A percentile compares a stretch with the other conserved stretches of the same genome.
phyloP scores from a whole-genome alignment of 2,888 invertebrate species.

The Cephus sareptanus region DNA sequence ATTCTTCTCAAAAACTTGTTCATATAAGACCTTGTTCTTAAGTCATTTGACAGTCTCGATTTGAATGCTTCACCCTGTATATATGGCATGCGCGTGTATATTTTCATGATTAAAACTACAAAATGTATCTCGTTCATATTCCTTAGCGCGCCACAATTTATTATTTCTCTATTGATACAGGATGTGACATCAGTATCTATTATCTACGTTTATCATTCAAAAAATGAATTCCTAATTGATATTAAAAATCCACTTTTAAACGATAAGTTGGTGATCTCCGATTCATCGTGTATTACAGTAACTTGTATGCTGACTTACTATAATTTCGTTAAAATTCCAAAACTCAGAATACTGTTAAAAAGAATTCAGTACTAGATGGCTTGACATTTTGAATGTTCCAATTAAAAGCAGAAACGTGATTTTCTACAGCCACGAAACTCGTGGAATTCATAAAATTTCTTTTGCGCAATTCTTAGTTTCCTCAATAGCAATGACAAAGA shows the following conservation, averaged over 20 bases:
- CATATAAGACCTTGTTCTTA: too few relatives aligned
- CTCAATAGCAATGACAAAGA: neutral
- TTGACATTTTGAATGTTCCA: neutral
- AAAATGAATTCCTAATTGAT: neutral
- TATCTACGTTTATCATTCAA: neutral
- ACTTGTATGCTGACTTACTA: neutral
- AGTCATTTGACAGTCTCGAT: too few relatives aligned
- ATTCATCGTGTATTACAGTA: neutral
- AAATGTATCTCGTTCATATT: neutral
- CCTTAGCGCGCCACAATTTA: neutral
- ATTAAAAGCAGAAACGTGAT: neutral
- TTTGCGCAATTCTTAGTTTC: neutral
- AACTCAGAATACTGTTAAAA: neutral
- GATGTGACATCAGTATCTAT: neutral
- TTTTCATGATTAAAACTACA: neutral
- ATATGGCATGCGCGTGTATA: neutral
- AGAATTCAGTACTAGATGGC: neutral
- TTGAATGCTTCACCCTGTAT: neutral
- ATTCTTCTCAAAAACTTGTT: too few relatives aligned
- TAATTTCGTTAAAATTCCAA: neutral
- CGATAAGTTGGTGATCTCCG: neutral
- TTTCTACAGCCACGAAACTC: neutral
- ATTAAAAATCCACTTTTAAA: neutral
- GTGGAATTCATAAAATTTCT: neutral
- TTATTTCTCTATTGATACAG: neutral